A percentile compares a stretch with the other conserved stretches of the same genome.
Conservation (phyloP, 2,113 vertebrate genomes). For the Accipiter virgatus region DNA sequence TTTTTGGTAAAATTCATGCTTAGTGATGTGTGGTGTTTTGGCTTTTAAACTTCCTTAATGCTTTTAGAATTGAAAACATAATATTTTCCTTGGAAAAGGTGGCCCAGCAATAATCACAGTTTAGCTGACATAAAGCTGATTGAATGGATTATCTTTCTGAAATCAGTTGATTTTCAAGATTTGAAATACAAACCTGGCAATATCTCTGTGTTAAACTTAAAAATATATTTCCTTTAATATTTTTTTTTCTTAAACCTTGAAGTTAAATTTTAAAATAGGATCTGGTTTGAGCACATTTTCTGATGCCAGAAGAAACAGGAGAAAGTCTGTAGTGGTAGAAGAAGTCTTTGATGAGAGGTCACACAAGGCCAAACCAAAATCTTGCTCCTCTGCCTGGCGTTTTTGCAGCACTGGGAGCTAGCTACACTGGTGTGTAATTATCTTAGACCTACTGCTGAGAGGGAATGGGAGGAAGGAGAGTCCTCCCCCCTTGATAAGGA, state of each 20-base stretch:
- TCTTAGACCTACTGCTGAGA: background rate
- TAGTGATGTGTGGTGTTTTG: background rate
- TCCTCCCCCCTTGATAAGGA: background rate
- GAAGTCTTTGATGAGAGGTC: background rate
- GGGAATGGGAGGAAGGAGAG: background rate
- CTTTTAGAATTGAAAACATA: background rate
- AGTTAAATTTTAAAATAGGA: background rate
- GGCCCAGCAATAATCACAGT: background rate
- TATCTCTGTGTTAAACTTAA: background rate
- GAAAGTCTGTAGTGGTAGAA: background rate
- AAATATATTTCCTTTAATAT: background rate
- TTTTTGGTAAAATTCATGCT: background rate
- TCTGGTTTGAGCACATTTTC: background rate
- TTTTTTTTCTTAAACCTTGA: background rate
- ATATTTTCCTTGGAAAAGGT: conserved; percentile 5
- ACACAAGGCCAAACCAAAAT: background rate
- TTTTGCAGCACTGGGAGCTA: background rate
- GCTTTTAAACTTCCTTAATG: background rate
- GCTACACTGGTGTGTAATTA: background rate
- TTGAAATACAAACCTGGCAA: background rate
- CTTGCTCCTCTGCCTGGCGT: background rate
- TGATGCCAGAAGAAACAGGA: conserved; percentile 20
- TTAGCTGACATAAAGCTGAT: background rate
- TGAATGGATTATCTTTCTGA: background rate
- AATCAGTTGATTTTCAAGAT: background rate